phyloP scores from a whole-genome alignment of 2,797 vertebrate genomes.

The Mormyrus proboscirostris region DNA sequence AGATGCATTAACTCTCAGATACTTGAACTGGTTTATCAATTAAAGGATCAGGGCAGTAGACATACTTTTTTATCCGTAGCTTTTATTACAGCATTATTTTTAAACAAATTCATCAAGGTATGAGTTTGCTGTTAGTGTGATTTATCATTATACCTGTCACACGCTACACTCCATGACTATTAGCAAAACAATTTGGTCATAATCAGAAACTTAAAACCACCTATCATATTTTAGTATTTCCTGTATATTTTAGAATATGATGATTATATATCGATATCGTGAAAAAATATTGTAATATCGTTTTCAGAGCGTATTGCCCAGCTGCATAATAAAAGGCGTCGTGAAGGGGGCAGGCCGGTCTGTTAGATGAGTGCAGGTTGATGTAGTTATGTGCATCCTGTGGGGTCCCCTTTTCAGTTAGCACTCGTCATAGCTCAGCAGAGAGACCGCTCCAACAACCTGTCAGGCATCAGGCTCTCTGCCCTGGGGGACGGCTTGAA shows the following conservation, averaged over 20 bases:
- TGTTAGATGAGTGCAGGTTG: not conserved
- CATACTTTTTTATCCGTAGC: not conserved
- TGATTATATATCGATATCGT: too few species aligned
- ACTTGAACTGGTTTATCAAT: not conserved
- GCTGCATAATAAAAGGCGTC: not conserved
- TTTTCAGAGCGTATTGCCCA: too few species aligned
- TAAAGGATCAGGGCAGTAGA: not conserved
- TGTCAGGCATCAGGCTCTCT: constrained; percentile 77
- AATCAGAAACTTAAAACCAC: too few species aligned
- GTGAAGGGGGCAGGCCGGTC: constrained; percentile 20
- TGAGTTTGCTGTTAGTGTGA: not conserved
- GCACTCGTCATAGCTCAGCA: constrained; percentile 84
- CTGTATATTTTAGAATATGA: too few species aligned
- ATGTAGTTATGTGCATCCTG: not conserved
- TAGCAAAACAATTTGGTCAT: too few species aligned
- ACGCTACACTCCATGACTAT: not conserved
- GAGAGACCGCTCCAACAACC: constrained; percentile 68
- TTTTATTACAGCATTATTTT: not conserved
- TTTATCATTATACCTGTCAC: not conserved
- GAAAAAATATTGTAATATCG: too few species aligned
- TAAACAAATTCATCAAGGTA: not conserved
- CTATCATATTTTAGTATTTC: too few species aligned
- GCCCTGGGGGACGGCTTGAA: constrained; percentile 79
- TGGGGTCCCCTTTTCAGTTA: constrained; percentile 55
- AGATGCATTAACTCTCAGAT: not conserved